These are phyloP conservation scores for Daphoenositta chrysoptera DNA, from an alignment of 2,113 vertebrate species.

Conservation along the genomic window DNA sequence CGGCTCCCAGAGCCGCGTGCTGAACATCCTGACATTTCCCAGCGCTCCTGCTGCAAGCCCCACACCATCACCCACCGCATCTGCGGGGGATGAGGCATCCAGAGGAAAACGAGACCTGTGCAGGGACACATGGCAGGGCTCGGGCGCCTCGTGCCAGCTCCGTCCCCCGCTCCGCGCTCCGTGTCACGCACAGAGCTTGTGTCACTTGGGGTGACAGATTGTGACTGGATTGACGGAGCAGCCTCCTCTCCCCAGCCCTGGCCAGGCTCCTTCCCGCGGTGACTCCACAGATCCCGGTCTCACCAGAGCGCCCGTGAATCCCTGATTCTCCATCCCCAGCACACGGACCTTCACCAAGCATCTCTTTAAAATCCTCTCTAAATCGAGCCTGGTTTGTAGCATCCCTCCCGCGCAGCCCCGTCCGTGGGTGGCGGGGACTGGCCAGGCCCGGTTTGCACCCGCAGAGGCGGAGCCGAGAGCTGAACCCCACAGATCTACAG, in stretches of 20 bases:
- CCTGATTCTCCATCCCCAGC: neutral
- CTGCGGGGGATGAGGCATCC: no score
- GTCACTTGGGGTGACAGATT: no score
- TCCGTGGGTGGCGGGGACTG: neutral
- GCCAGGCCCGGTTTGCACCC: neutral
- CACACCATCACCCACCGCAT: no score
- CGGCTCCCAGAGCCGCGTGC: no score
- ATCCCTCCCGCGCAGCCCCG: neutral
- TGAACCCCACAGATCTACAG: neutral
- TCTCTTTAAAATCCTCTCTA: neutral
- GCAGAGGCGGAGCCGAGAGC: neutral
- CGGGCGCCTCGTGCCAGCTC: no score
- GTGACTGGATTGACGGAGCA: neutral
- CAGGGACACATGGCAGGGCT: no score
- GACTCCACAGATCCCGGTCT: fast-evolving
- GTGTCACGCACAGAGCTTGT: no score
- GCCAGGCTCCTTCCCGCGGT: fast-evolving
- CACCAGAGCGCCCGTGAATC: fast-evolving
- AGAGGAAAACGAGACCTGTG: no score
- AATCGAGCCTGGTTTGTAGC: neutral
- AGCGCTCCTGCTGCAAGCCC: no score
- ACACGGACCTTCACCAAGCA: no score
- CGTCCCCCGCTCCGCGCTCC: no score
- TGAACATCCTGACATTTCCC: no score
- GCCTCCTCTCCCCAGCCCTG: neutral